phyloP scores from a whole-genome alignment of 2,113 vertebrate genomes.

The Urocitellus parryii region DNA sequence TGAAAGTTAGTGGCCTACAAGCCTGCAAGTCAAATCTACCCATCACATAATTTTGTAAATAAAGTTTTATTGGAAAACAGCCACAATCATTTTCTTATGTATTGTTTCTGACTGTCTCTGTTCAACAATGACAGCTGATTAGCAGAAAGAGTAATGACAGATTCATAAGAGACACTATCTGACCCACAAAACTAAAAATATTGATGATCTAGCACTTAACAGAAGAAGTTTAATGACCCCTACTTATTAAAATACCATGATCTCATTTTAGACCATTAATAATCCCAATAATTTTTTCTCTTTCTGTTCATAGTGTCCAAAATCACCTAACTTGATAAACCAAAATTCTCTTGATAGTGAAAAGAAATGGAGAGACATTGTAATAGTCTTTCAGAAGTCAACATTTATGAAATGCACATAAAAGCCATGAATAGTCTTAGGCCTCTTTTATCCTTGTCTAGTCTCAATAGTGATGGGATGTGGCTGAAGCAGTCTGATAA shows the following conservation, averaged over 20 bases:
- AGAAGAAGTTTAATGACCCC: neutral
- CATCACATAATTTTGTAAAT: neutral
- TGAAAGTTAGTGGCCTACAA: neutral
- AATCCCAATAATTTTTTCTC: neutral
- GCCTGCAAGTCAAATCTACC: neutral
- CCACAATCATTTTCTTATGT: neutral
- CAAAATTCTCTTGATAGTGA: neutral
- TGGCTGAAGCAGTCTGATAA: neutral
- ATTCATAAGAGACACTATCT: neutral
- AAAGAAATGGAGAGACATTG: neutral
- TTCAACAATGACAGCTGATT: neutral
- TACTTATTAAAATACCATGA: neutral
- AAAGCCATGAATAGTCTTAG: neutral
- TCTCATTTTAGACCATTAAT: neutral
- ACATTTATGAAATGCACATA: neutral
- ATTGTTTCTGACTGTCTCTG: neutral
- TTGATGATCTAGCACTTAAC: neutral
- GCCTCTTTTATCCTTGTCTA: conserved; percentile 2
- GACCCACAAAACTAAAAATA: conserved; percentile 3
- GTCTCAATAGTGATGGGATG: neutral
- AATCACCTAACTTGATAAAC: neutral
- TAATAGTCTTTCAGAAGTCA: neutral
- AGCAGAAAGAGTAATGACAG: neutral
- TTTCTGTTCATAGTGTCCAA: neutral
- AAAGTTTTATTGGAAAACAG: neutral